phyloP scores from a whole-genome alignment of 2,797 vertebrate species.

The Salarias fasciatus region DNA sequence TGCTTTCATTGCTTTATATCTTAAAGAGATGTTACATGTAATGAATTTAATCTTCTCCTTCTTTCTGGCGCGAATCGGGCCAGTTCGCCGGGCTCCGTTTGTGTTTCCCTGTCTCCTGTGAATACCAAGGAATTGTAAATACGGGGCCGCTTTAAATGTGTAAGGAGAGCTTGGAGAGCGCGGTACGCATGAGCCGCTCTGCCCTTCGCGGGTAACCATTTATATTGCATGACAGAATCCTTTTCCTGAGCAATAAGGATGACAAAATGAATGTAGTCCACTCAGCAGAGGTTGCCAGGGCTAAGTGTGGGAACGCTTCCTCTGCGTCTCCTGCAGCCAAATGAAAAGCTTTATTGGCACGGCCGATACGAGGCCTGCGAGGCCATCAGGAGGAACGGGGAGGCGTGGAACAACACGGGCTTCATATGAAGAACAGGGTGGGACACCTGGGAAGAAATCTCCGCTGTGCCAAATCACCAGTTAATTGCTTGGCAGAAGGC shows the following conservation, averaged over 20 bases:
- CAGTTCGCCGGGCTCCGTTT: not conserved
- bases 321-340: conserved; percentile 79
- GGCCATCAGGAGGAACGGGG: conserved; percentile 74
- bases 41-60: conserved; percentile 21
- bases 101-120: not conserved
- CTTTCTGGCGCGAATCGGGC: conserved; percentile 5
- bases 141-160: conserved; percentile 53
- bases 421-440: conserved; percentile 71
- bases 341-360: conserved; percentile 84
- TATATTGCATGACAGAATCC: conserved; percentile 66
- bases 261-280: conserved; percentile 70
- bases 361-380: conserved; percentile 77
- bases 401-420: conserved; percentile 80
- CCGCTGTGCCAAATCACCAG: conserved; percentile 76
- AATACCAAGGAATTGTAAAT: conserved; percentile 59
- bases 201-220: conserved; percentile 58
- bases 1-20: not conserved
- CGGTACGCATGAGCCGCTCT: conserved; percentile 42
- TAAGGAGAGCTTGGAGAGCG: conserved; percentile 28
- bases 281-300: conserved; percentile 70
- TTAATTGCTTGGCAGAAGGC: conserved; percentile 79
- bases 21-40: conserved; percentile 16
- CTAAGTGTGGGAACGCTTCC: conserved; percentile 78
- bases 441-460: conserved; percentile 75
- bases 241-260: conserved; percentile 54